Evolutionary conservation across 2,113 vertebrate genomes (phyloP), one percentile per base, ranked within the genome.

Genomic region (Caracal caracal): DNA sequence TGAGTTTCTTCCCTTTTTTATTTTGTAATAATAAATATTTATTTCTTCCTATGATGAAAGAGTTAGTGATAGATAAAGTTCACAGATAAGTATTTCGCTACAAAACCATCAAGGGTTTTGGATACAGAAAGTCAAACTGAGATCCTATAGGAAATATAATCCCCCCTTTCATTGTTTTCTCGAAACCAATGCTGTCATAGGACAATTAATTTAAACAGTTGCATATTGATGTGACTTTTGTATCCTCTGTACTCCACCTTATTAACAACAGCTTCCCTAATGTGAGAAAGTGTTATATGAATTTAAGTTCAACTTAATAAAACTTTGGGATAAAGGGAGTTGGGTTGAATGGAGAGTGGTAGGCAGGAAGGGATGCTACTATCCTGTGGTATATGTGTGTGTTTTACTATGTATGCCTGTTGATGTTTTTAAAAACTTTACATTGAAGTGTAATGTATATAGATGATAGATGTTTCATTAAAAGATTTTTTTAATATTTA

Each of bases 201-300:
- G 37, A 33, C 79, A 88, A 81, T 71, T 90, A 79, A 93, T 56
- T 95, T 83, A 93, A 96, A 66, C 33, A 30, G 20, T 4, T 82
- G 5, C 2, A 33, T 53, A 82, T 82, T 51, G 26, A 68, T 37
- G 17, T 66, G 85, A 71, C 71, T 35, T 94, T 81, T 40, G 4
- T 40, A 84, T 88, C 37, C 13, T 90, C 12, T 84, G 6, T 92
- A 6, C 24, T 65, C 4, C 3, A 47, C 28, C 15, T 66, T 71
- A 84, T 88, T 93, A 85, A 61, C 40, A 81, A 73, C 2, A 70
- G 35, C 84, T 49, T 75, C 10, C 7, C 10, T 35, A 93, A 59
- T 66, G 10, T 95, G 59, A 93, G 16, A 66, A 49, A 3, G 6
- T 71, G 13, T 59, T 92, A n/a, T 30, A 56, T n/a, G 12, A 83